Conservation (phyloP, 2,797 vertebrate species). For the Remorina albescens region DNA sequence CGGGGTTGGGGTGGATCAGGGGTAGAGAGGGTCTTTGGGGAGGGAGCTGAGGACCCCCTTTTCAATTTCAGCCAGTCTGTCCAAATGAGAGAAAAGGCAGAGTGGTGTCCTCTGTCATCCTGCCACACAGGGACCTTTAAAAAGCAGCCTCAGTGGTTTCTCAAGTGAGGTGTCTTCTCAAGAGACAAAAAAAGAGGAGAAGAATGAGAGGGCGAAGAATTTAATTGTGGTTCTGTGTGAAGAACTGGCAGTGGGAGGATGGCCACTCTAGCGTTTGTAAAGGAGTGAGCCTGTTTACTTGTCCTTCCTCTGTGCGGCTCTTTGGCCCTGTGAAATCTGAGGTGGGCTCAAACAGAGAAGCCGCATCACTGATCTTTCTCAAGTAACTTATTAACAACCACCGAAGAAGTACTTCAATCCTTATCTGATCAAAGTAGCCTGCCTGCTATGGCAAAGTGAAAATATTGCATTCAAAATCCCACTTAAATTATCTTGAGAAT, state of each 20-base stretch:
- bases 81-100: constrained; percentile 73
- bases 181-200: constrained; percentile 72
- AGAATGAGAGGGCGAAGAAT: constrained; percentile 76
- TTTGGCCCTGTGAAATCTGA: constrained; percentile 63
- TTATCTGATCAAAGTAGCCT: not conserved
- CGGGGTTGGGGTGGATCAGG: constrained; percentile 13
- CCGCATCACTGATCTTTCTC: constrained; percentile 34
- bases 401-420: not conserved
- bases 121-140: constrained; percentile 73
- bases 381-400: constrained; percentile 14
- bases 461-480: not conserved
- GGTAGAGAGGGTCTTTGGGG: constrained; percentile 52
- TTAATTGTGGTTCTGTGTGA: constrained; percentile 72
- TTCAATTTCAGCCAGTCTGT: constrained; percentile 67
- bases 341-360: constrained; percentile 46
- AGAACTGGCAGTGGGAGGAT: constrained; percentile 66
- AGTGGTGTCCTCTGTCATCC: constrained; percentile 77
- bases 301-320: constrained; percentile 57
- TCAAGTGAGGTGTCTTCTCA: constrained; percentile 80
- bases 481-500: not conserved
- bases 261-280: constrained; percentile 72
- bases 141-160: constrained; percentile 73
- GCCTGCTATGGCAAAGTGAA: not conserved
- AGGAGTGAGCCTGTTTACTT: constrained; percentile 51
- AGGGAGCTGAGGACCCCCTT: constrained; percentile 76